Percentiles rank a stretch among this genome's conserved stretches.
These are phyloP conservation scores for Pogonomyrmex californicus DNA, from an alignment of 1,140 invertebrate species.

Conservation along the genomic window DNA sequence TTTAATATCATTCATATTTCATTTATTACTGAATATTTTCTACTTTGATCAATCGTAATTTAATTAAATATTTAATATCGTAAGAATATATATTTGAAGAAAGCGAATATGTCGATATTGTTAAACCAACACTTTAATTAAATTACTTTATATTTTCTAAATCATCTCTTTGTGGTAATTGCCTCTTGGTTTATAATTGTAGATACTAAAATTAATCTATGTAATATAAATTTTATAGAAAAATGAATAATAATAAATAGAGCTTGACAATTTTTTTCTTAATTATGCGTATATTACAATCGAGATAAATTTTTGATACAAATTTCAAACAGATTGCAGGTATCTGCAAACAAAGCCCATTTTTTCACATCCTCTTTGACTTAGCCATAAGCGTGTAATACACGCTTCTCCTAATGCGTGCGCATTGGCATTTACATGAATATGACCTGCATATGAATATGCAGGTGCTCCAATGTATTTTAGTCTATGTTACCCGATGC, in stretches of 20 bases:
- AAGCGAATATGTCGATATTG: background rate
- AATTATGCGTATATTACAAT: background rate
- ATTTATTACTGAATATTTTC: background rate
- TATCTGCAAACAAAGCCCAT: background rate
- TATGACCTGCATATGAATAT: slow-evolving; percentile 42
- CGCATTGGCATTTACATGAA: slow-evolving; percentile 47
- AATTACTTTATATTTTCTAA: no score
- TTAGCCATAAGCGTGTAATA: background rate
- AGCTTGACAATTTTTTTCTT: background rate
- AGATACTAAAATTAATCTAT: no score
- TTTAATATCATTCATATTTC: background rate
- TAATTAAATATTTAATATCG: background rate
- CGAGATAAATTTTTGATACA: background rate
- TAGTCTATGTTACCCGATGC: slow-evolving; percentile 7
- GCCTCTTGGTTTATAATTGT: background rate
- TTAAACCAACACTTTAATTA: background rate
- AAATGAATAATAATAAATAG: background rate
- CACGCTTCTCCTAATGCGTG: slow-evolving; percentile 19
- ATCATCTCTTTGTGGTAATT: background rate
- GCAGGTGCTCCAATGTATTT: slow-evolving; percentile 32
- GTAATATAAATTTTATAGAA: background rate
- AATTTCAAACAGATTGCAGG: background rate
- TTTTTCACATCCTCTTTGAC: slow-evolving; percentile 3
- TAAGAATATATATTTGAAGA: background rate
- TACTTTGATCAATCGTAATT: background rate